These are phyloP conservation scores for Eupithecia subfuscata DNA, from an alignment of 2,888 invertebrate genomes.

Conservation along the genomic window DNA sequence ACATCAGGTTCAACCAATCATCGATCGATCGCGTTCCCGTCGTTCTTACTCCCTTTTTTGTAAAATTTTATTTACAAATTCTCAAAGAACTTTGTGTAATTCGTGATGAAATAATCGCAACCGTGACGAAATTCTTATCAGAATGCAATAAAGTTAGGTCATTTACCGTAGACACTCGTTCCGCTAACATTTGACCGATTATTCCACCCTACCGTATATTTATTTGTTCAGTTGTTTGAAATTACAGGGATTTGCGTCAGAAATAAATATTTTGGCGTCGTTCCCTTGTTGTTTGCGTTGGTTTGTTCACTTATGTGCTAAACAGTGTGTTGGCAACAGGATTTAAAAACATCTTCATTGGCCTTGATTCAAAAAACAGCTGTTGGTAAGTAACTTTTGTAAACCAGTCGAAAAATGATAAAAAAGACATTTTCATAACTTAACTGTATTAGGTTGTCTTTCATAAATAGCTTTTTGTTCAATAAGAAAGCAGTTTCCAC, in stretches of 20 bases:
- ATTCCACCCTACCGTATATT: constrained; percentile 21
- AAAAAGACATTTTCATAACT: background rate
- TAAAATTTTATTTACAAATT: constrained; percentile 3
- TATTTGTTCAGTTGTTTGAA: constrained; percentile 69
- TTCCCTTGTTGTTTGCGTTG: constrained; percentile 64
- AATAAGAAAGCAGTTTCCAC: background rate
- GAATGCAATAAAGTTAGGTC: constrained; percentile 42
- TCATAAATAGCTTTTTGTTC: background rate
- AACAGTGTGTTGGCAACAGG: constrained; percentile 64
- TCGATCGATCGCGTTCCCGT: constrained; percentile 4
- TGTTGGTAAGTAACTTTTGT: constrained; percentile 64
- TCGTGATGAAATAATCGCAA: constrained; percentile 56
- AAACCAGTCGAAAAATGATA: constrained; percentile 1
- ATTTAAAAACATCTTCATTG: constrained; percentile 49
- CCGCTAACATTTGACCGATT: constrained; percentile 30
- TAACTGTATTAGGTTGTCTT: background rate
- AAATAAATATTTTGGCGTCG: constrained; percentile 73
- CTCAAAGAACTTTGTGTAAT: constrained; percentile 40
- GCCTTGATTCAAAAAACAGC: constrained; percentile 76
- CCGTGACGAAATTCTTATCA: constrained; percentile 56
- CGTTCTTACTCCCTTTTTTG: background rate
- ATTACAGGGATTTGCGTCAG: constrained; percentile 72
- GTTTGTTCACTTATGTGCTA: constrained; percentile 67
- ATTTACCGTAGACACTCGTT: constrained; percentile 25
- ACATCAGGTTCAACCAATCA: background rate